Evolutionary conservation across 2,888 invertebrate genomes (phyloP), one percentile per base, ranked within the genome.

Genomic region (Rhyacophila evoluta): DNA sequence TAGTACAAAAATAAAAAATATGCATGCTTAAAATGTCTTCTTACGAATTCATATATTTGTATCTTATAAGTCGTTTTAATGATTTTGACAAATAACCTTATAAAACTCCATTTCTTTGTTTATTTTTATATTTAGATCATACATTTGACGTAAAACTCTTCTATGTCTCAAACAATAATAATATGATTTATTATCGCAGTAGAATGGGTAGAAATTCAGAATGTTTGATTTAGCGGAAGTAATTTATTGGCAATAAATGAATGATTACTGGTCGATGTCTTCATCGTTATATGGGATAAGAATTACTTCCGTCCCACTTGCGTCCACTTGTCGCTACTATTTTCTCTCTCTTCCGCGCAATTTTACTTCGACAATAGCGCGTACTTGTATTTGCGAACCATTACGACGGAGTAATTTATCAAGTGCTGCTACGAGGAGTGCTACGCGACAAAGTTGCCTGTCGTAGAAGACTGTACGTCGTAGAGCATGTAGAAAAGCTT

Each of bases 321-420:
- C 68, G 38, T 70, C 77, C 74, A 68, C 72, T 72, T 67, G 39
- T 38, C 77, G 41, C 36, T 72, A 73, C 74, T 69, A 74, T 75
- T 74, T 37, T 75, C 75, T 41, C 77, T 55, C 29, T 78, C 67
- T 81, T 81, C 80, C 80, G 72, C 78, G 72, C 80, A 77, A 81
- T 81, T 81, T 81, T 81, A 72, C 77, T 74, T 68, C 77, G 74
- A 81, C 80, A 81, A 81, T 80, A 74, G 80, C 74, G 29, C 41
- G 37, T 29, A 29, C 79, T 72, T 25, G 69, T 29, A 72, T 79
- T 71, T 41, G 27, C 72, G 72, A 37, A 36, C 79, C 79, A 74
- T 79, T 68, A 72, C 72, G 19, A n/a, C 33, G 71, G 33, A 73
- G 81, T 79, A 78, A 81, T 81, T 81, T 81, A 79, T 81, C 81